Conservation (phyloP, 2,113 vertebrate species). For the Anas platyrhynchos region DNA sequence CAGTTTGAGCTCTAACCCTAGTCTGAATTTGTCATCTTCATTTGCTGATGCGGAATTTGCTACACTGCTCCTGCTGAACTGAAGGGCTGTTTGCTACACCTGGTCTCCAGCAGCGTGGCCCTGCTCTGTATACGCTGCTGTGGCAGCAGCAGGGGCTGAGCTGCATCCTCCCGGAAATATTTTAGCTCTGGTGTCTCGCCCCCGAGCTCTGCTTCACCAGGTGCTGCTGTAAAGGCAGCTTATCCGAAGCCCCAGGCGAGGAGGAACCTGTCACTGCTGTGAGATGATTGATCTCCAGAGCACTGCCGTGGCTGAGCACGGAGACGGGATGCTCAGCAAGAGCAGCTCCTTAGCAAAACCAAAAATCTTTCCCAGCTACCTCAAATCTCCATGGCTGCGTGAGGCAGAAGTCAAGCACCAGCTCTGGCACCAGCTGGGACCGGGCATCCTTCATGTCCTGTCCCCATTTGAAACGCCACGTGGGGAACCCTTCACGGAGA, state of each 20-base stretch:
- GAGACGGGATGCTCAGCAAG: neutral
- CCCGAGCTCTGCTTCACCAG: neutral
- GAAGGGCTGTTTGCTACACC: neutral
- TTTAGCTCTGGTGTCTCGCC: neutral
- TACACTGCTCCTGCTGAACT: neutral
- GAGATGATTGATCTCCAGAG: neutral
- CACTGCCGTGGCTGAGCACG: neutral
- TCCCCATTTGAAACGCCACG: neutral
- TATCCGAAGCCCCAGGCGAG: neutral
- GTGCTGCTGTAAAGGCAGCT: slow-evolving; percentile 19
- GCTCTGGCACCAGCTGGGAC: neutral
- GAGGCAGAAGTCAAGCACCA: neutral
- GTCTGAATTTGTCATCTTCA: neutral
- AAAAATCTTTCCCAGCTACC: neutral
- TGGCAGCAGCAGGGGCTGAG: neutral
- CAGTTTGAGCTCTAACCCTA: neutral
- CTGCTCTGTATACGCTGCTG: neutral
- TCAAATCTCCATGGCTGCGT: neutral
- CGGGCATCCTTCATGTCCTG: neutral
- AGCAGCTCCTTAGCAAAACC: neutral
- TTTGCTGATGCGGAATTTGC: neutral
- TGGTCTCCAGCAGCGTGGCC: neutral
- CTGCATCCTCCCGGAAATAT: neutral
- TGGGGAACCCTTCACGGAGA: neutral
- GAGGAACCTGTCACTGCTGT: neutral